phyloP scores from a whole-genome alignment of 1,140 invertebrate genomes.

The Pogonomyrmex californicus region DNA sequence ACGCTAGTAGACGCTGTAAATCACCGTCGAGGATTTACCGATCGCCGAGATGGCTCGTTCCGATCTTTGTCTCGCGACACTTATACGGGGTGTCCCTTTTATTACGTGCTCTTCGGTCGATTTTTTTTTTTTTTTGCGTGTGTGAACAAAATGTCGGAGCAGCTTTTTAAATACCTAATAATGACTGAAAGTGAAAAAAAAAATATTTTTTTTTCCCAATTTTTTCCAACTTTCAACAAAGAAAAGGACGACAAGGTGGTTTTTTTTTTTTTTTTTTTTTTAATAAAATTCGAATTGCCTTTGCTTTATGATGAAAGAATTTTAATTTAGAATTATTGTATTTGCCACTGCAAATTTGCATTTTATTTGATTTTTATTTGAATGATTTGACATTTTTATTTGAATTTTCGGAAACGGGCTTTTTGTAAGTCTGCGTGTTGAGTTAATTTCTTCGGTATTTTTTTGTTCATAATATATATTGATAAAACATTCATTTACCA shows the following conservation, averaged over 20 bases:
- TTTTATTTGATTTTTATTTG: too few species aligned
- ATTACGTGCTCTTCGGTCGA: not conserved
- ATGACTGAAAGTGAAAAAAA: not conserved
- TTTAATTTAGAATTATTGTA: not conserved
- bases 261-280: not conserved
- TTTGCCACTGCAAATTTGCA: not conserved
- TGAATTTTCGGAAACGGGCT: not conserved
- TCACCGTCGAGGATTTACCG: constrained; percentile 47
- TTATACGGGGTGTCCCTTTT: constrained; percentile 10
- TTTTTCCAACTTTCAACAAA: not conserved
- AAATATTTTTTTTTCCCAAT: not conserved
- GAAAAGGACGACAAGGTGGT: not conserved
- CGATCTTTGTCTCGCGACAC: constrained; percentile 34
- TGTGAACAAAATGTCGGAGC: not conserved
- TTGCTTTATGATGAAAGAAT: not conserved
- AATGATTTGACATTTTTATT: not conserved
- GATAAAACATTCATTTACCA: constrained; percentile 25
- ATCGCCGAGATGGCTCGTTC: constrained; percentile 42
- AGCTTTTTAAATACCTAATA: not conserved
- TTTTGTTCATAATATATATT: constrained; percentile 19
- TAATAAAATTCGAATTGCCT: not conserved
- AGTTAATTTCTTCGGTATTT: not conserved
- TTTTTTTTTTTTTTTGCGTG: constrained; percentile 6
- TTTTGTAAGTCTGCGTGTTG: not conserved
- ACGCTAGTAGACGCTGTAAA: constrained; percentile 53